Percentiles rank a stretch among this genome's conserved stretches.
phyloP scores from a whole-genome alignment of 2,113 vertebrate species.

The Ceuthmochares aereus region DNA sequence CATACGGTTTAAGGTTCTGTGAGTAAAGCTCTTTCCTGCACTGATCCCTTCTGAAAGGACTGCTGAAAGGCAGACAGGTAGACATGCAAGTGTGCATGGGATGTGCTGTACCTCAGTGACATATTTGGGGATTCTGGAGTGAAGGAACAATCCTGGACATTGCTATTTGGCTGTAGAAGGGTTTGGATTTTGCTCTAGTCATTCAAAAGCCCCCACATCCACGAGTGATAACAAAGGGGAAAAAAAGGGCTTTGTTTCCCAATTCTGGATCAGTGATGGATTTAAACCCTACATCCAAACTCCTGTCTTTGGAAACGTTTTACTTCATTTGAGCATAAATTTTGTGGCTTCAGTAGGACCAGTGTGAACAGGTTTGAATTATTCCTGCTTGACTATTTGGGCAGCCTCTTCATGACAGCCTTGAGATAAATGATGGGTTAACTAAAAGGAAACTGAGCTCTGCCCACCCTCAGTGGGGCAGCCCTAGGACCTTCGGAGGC shows the following conservation, averaged over 20 bases:
- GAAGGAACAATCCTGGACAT: neutral
- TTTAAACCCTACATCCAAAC: neutral
- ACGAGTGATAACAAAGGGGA: rapidly evolving
- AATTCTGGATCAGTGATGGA: neutral
- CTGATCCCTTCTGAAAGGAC: neutral
- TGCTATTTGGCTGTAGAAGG: neutral
- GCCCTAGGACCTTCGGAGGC: neutral
- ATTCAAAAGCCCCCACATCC: neutral
- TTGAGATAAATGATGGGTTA: neutral
- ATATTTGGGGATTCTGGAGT: neutral
- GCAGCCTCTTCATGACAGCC: rapidly evolving
- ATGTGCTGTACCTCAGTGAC: neutral
- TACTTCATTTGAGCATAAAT: neutral
- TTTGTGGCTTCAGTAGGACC: neutral
- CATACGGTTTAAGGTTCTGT: neutral
- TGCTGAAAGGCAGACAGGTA: neutral
- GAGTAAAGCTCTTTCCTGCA: neutral
- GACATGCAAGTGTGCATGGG: rapidly evolving
- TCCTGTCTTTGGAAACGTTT: neutral
- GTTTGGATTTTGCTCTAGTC: neutral
- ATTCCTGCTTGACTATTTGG: neutral
- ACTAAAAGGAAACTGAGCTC: neutral
- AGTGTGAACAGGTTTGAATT: neutral
- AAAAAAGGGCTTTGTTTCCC: neutral
- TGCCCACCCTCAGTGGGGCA: rapidly evolving